Base-by-base conservation (phyloP, 2,888 invertebrate species). In the Phyto melanocephala region DNA sequence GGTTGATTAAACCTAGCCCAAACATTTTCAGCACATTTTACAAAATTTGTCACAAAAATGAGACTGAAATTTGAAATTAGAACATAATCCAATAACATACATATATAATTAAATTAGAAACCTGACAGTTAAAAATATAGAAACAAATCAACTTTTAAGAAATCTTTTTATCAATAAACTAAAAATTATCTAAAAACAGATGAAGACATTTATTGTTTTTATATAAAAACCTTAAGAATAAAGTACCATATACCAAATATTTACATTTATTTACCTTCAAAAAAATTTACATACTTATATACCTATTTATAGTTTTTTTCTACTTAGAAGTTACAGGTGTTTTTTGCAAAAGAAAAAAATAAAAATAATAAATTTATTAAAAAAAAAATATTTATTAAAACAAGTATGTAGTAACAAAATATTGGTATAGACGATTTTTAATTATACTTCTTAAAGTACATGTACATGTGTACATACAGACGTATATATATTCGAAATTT, bases 11-110 rank as follows among this genome's bases (percentile, higher is more conserved):
- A 40, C 4, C 5, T 33, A 28, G 35, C 17, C 20, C 6, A 54
- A 58, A 67, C 20, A 15, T 35, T 68, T 37, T 72, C 67, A 76
- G 71, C 67, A 72, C 76, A 71, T 56, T 74, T 81, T 70, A 56
- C 74, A 60, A 71, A 82, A 82, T 76, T 82, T 76, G 70, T 78
- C 74, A 75, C 62, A 79, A 79, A 74, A 71, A 70, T 65, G 81
- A 82, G 82, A 82, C 82, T 82, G 82, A 82, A 79, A 76, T 78
- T 74, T 71, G 40, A 67, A 28, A 76, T 71, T 71, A 70, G 33
- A 77, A 58, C 58, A 45, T 50, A 81, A 74, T 67, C 52, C 58
- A 82, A 78, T 56, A 47, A 70, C 47, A 54, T 17, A 28, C 10
- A 28, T 5, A 24, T 62, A 35, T 11, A 50, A 17, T 40, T 20